Percentiles rank a stretch among this genome's conserved stretches.
Conservation (phyloP, 2,888 invertebrate genomes). For the Flabesymbios commensalis region DNA sequence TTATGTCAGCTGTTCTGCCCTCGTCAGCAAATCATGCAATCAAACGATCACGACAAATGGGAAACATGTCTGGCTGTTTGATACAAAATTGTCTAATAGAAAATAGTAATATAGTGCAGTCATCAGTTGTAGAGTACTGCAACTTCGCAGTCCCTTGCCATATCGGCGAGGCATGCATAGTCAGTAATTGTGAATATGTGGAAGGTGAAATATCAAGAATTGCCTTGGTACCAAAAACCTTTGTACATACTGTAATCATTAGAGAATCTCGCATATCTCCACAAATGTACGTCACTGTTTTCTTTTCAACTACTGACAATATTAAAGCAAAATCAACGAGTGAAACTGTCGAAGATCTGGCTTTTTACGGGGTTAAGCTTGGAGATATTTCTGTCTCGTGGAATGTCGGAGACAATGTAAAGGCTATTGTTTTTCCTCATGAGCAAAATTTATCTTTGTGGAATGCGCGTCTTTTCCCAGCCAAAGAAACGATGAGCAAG, state of each 20-base stretch:
- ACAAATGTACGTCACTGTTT: conserved; percentile 55
- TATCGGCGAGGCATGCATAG: conserved; percentile 50
- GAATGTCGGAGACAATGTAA: no score
- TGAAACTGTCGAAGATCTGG: no score
- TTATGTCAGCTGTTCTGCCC: conserved; percentile 35
- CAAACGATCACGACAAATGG: not conserved
- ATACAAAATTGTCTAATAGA: conserved; percentile 52
- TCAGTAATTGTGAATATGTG: conserved; percentile 63
- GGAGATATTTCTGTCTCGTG: no score
- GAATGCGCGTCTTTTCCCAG: conserved; percentile 49
- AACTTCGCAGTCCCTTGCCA: conserved; percentile 48
- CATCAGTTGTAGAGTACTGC: conserved; percentile 59
- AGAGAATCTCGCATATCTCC: no score
- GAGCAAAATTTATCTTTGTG: no score
- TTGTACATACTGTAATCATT: no score
- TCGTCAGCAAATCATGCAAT: not conserved
- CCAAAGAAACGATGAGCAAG: conserved; percentile 39
- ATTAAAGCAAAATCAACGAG: no score
- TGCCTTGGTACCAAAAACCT: no score
- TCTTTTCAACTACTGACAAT: conserved; percentile 51
- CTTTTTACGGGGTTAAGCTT: no score
- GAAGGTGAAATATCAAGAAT: no score
- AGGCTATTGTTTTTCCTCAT: no score
- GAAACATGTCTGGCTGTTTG: conserved; percentile 46
- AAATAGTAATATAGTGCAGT: conserved; percentile 35